Base-by-base conservation (phyloP, 2,797 vertebrate genomes). In the Sebastes trivittatus region DNA sequence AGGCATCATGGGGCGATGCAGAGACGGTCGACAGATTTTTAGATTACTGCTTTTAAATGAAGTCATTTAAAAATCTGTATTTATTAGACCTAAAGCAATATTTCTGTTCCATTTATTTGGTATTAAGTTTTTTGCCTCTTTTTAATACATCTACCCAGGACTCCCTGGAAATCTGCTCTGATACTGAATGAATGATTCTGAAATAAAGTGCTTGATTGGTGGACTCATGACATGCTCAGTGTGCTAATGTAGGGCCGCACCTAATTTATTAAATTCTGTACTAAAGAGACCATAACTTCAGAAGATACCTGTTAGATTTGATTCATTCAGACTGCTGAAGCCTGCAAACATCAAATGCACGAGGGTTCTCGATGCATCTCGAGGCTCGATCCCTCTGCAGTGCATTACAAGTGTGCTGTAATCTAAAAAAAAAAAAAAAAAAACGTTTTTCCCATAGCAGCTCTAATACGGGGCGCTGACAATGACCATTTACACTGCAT, bases 41-140 rank as follows among this genome's bases (percentile, higher is more conserved):
- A 66, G 64, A 77, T 68, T 7, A 52, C 54, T 22, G 29, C 4
- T 16, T 49, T 72, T 34, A 75, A 60, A 67, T 69, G 0, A 58
- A 73, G 63, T 62, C 2, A 72, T 81, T 72, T 64, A 27, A 38
- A 75, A 65, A 72, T 25, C 20, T 58, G n/a, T 55, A 32, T 81
- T 81, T 72, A 61, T 80, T 56, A n/a, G 27, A 71, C 11, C n/a
- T 60, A 36, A 60, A 81, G 52, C 38, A 61, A 32, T 29, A 52
- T 52, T 75, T 80, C 18, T 60, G 10, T 52, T 60, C 22, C 34
- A 59, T 69, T 61, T 60, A 60, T 65, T 46, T 80, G 32, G n/a
- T 71, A 79, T 80, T 38, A 49, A 38, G n/a, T 25, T 64, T 32
- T 67, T 71, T 70, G 30, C 9, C 64, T 80, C 13, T 64, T 52